Base-by-base conservation (phyloP, 1,140 invertebrate genomes). In the Drosophila lini region DNA sequence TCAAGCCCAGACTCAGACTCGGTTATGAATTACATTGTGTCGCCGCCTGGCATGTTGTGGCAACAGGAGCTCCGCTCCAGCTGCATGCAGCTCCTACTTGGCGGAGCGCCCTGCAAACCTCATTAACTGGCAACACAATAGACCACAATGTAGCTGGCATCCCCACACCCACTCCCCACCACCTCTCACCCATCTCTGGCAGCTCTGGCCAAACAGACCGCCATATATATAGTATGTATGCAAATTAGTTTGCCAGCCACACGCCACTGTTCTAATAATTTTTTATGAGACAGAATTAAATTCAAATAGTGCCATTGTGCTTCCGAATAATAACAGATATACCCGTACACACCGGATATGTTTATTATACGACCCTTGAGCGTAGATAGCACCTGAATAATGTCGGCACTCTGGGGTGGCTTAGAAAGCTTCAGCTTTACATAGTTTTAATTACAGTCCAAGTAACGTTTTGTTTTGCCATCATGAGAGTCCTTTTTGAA, bases 221-320 rank as follows among this genome's bases (percentile, higher is more conserved):
- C 15, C 44, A 65, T 68, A 38, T 31, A 59, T 59, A 1, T 19
- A 19, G 25, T 40, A 70, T 47, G 52, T 50, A 38, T 40, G 64
- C 78, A 60, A 76, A 70, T 76, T 70, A 69, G 74, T 70, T 59
- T 55, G 31, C 65, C 22, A 60, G 32, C 19, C 62, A 61, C 52
- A n/a, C 28, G 52, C 50, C n/a, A 16, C 11, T 19, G 44, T 40
- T 60, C 42, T 55, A 80, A 80, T 80, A 41, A 56, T 74, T 74
- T 82, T 81, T 82, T 63, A 81, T 78, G 62, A 59, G 47, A 60
- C 61, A 25, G 16, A 59, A 75, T 62, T 55, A 60, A 75, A 68
- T 19, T 56, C 28, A 60, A 75, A 76, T 64, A 40, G 13, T 15
- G 34, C 32, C 31, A 22, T 40, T 42, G 38, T 52, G 45, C 42